Percentiles rank a stretch among this genome's conserved stretches.
phyloP scores from a whole-genome alignment of 2,797 vertebrate species.

The Pipistrellus pygmaeus region DNA sequence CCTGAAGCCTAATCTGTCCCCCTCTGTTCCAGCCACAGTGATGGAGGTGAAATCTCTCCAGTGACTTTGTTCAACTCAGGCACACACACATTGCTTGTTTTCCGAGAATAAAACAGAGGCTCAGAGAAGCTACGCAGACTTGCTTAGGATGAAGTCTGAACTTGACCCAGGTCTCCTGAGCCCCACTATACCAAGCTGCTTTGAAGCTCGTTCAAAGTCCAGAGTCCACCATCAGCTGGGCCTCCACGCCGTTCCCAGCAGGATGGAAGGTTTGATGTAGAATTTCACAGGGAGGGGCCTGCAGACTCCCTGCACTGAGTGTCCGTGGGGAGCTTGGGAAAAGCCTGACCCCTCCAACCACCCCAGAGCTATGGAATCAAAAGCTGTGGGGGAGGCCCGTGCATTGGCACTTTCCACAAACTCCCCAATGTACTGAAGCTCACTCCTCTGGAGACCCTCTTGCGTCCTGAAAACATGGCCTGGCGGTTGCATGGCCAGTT shows the following conservation, averaged over 20 bases:
- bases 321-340: background rate
- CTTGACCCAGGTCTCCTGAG: background rate
- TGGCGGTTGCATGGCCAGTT: fast-evolving
- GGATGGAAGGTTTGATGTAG: background rate
- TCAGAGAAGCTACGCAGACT: background rate
- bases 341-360: background rate
- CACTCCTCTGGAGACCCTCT: fast-evolving
- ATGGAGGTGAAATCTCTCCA: background rate
- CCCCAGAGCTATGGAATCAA: fast-evolving
- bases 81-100: background rate
- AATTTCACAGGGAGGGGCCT: background rate
- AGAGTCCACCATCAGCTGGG: background rate
- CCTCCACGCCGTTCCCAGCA: fast-evolving
- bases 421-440: fast-evolving
- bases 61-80: background rate
- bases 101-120: fast-evolving
- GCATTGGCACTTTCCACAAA: too few relatives aligned
- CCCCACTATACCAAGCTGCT: background rate
- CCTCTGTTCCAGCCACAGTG: background rate
- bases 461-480: background rate
- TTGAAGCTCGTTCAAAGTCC: background rate
- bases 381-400: background rate
- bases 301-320: background rate
- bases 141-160: background rate
- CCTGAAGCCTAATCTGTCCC: background rate